Evolutionary conservation across 2,797 vertebrate genomes (phyloP), one percentile per base, ranked within the genome.

Genomic region (Arrhamphus sclerolepis): DNA sequence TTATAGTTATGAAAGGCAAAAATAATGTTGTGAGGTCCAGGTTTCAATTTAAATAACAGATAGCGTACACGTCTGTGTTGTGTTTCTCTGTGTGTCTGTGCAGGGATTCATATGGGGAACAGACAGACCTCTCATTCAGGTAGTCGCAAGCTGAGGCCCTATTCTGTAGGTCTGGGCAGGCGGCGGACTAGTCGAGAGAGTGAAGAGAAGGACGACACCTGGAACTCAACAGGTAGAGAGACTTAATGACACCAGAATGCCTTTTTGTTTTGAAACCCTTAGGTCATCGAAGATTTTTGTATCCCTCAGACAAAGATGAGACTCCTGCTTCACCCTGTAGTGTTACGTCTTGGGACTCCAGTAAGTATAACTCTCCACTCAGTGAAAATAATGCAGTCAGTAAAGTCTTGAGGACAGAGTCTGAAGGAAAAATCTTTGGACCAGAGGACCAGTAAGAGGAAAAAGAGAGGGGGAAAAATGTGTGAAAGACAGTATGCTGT

Each of bases 291-390:
- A 65, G 49, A 70, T 80, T 11, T 84, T 83, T 88, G 68, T 86
- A 65, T 82, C 78, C 81, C 71, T 73, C 81, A 96, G 95, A 92
- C 66, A 89, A 22, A 87, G 91, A 91, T 0, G 90, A 91, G 70
- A 89, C 86, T 1, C 92, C 92, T 0, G 83, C 89, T 9, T 95
- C 94, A 59, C 92, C 79, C 0, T 91, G 88, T 81, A 94, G 93
- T 66, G 17, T 89, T 68, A 92, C 91, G 46, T 95, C 94, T 76
- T 94, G 93, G 87, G 94, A 94, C 73, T 89, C 89, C 72, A 92
- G 92, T 93, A 84, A 91, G 92, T 92, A 72, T 68, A 49, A 48
- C 49, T 70, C 56, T 69, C 18, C 20, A 5, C 40, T 49, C 46
- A 19, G 60, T 65, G 64, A 54, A 64, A 54, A 62, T 47, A 24